These are phyloP conservation scores for Spilosoma lubricipeda DNA, from an alignment of 2,888 invertebrate genomes.

Conservation along the genomic window DNA sequence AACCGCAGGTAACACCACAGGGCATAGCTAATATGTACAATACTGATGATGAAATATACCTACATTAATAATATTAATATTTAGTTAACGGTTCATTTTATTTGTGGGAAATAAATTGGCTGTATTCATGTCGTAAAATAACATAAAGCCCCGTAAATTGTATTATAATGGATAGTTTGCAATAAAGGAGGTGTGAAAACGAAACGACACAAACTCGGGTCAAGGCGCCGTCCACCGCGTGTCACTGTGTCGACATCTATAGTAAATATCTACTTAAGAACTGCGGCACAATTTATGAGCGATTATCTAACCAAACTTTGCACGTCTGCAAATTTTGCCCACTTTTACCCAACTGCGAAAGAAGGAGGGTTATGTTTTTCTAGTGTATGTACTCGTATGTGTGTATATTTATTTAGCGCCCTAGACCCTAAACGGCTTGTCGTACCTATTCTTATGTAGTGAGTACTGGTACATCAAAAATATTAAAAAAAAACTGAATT, in stretches of 20 bases:
- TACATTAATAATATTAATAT: neutral
- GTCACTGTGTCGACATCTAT: constrained; percentile 53
- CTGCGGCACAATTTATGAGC: constrained; percentile 23
- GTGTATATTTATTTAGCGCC: too few relatives aligned
- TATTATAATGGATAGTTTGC: constrained; percentile 12
- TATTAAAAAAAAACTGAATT: too few relatives aligned
- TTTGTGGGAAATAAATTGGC: neutral
- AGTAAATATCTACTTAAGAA: constrained; percentile 37
- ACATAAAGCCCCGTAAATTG: neutral
- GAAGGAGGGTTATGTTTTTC: too few relatives aligned
- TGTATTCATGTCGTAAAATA: constrained; percentile 5
- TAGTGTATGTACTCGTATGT: too few relatives aligned
- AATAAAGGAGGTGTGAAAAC: constrained; percentile 45
- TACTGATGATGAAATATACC: neutral
- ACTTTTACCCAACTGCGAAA: too few relatives aligned
- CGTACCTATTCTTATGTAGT: too few relatives aligned
- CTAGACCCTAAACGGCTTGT: too few relatives aligned
- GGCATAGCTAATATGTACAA: neutral
- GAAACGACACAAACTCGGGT: constrained; percentile 43
- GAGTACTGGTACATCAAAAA: too few relatives aligned
- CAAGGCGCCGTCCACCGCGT: constrained; percentile 50
- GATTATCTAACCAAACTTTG: neutral
- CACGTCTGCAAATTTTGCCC: too few relatives aligned
- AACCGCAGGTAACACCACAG: too few relatives aligned
- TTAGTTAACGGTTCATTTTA: neutral